Conservation (phyloP, 1,140 invertebrate genomes). For the Yoshiicerus persimilis region DNA sequence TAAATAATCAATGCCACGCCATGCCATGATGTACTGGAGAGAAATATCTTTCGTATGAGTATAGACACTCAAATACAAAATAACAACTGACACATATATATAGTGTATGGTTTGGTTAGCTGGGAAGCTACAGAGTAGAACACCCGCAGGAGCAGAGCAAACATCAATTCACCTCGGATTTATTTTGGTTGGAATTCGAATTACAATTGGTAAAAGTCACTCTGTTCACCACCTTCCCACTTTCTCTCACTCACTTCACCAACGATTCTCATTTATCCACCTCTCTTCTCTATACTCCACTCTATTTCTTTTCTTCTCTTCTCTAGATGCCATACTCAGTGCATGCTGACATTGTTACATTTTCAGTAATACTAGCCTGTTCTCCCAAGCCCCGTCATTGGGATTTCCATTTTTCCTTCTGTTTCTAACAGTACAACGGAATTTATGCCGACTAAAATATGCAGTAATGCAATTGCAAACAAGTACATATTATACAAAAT, state of each 20-base stretch:
- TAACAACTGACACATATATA: background rate
- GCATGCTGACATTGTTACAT: background rate
- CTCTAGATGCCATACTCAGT: background rate
- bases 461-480: too few species aligned
- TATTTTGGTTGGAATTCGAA: background rate
- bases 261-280: constrained; percentile 13
- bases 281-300: background rate
- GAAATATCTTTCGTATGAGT: background rate
- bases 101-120: background rate
- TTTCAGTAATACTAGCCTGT: background rate
- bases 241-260: background rate
- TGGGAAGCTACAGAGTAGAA: background rate
- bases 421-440: background rate
- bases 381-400: background rate
- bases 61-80: background rate
- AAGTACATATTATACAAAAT: too few species aligned
- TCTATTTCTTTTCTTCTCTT: background rate
- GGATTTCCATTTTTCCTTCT: background rate
- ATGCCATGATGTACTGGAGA: background rate
- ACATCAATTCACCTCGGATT: constrained; percentile 13
- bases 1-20: background rate
- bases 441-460: too few species aligned
- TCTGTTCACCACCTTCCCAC: background rate
- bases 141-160: background rate
- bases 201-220: constrained; percentile 4